A percentile compares a stretch with the other conserved stretches of the same genome.
These are phyloP conservation scores for Lynx canadensis DNA, from an alignment of 2,113 vertebrate genomes.

Conservation along the genomic window DNA sequence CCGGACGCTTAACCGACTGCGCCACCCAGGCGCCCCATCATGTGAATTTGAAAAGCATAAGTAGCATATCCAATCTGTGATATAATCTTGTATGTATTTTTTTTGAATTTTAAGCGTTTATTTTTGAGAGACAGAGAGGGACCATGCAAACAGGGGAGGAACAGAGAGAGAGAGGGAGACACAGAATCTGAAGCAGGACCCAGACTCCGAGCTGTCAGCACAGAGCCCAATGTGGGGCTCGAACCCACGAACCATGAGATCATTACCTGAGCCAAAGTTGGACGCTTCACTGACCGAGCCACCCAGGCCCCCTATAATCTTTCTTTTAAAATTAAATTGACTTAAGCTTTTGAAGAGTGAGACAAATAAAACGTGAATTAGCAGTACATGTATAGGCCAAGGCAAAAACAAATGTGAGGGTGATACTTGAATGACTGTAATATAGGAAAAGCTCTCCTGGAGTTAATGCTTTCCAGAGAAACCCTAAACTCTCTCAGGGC, in stretches of 20 bases:
- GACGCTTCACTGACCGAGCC: too few relatives aligned
- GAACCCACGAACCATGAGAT: too few relatives aligned
- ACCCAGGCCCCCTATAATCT: not conserved
- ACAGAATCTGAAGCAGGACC: too few relatives aligned
- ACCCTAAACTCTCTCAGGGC: not conserved
- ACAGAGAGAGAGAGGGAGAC: too few relatives aligned
- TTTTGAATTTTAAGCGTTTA: too few relatives aligned
- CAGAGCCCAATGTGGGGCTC: too few relatives aligned
- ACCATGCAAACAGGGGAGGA: too few relatives aligned
- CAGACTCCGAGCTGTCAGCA: too few relatives aligned
- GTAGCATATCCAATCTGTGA: not conserved
- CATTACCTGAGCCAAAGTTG: too few relatives aligned
- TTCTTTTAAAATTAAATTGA: conserved; percentile 29
- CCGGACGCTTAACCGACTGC: too few relatives aligned
- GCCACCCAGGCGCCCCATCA: not conserved
- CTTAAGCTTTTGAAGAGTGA: conserved; percentile 10
- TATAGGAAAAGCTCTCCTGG: not conserved
- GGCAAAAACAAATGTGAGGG: not conserved
- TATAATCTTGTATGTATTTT: not conserved
- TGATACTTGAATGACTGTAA: not conserved
- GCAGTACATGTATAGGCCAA: not conserved
- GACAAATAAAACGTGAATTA: not conserved
- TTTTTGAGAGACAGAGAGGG: too few relatives aligned
- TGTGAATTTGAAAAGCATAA: conserved; percentile 2
- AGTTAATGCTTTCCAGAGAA: not conserved